Conservation (phyloP, 2,888 invertebrate species). For the Leucophenga maculata region DNA sequence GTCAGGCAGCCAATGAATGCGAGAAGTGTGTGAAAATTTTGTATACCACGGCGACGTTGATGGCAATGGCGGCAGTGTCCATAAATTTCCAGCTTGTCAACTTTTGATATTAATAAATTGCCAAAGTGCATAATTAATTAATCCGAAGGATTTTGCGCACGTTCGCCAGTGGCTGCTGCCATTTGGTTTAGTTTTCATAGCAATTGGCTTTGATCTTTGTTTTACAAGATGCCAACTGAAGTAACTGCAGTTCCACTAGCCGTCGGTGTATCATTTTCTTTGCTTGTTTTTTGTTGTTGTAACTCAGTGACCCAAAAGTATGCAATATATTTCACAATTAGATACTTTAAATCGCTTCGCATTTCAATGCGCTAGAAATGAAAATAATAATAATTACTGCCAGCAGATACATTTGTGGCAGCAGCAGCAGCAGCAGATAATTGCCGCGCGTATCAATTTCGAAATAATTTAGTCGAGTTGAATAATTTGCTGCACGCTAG, state of each 20-base stretch:
- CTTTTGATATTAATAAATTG: conserved; percentile 73
- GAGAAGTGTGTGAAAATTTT: conserved; percentile 23
- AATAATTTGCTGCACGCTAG: conserved; percentile 65
- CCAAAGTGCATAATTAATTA: conserved; percentile 73
- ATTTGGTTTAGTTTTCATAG: background rate
- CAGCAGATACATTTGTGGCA: background rate
- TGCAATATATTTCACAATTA: conserved; percentile 42
- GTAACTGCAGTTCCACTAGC: too few relatives aligned
- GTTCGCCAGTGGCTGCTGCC: conserved; percentile 16
- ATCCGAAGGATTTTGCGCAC: conserved; percentile 42
- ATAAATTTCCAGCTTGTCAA: conserved; percentile 73
- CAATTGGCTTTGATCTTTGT: background rate
- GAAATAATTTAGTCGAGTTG: conserved; percentile 20
- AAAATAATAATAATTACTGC: conserved; percentile 55
- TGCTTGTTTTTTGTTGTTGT: too few relatives aligned
- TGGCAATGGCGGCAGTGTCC: conserved; percentile 64
- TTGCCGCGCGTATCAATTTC: conserved; percentile 45
- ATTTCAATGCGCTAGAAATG: background rate
- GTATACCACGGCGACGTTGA: conserved; percentile 54
- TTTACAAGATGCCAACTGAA: background rate
- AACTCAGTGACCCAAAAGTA: conserved; percentile 52
- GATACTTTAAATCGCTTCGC: background rate
- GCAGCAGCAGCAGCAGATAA: conserved; percentile 41
- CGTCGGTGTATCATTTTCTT: too few relatives aligned
- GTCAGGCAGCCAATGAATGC: background rate